Evolutionary conservation across 2,888 invertebrate genomes (phyloP), one percentile per base, ranked within the genome.

Genomic region (Nomada ferruginata): DNA sequence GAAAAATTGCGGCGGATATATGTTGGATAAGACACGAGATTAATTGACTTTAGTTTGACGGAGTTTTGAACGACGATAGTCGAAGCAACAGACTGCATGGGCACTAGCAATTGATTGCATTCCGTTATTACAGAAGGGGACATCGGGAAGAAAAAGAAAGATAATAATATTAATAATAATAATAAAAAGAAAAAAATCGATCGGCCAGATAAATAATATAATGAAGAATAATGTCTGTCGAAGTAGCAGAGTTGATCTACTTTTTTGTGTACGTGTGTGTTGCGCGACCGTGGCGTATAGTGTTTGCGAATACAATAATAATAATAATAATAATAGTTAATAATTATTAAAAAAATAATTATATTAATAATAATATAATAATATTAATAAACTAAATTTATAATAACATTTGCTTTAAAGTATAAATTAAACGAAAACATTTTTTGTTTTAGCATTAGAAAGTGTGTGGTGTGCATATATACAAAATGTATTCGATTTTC

Each of bases 381-480:
- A 81, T 86, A 84, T 88, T 87, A 85, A 91, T 91, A 86, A 91
- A 89, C 89, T 90, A 90, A 92, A 91, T 91, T 89, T 91, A 92
- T 86, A 87, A 90, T 90, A 91, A 91, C 90, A 91, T 91, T 89
- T 90, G 85, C 81, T 89, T 89, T 90, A 87, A 89, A 88, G 80
- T 90, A 92, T 92, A 92, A 92, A 91, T 92, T 92, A 91, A 92
- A 91, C 89, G 89, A 91, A 91, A 91, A 91, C 88, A 88, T 88
- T 79, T 87, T 87, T 83, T 20, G n/a, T 57, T 57, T 20, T 57
- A 87, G 74, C 78, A 85, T 85, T 87, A 80, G 76, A 86, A 84
- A 85, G 85, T 87, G 84, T 85, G 85, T 86, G 83, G 85, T 71
- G 61, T 78, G 50, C 83, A 81, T 91, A 83, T 91, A 85, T 91